Conservation (phyloP, 2,113 vertebrate genomes). For the Oncorhynchus clarkii region DNA sequence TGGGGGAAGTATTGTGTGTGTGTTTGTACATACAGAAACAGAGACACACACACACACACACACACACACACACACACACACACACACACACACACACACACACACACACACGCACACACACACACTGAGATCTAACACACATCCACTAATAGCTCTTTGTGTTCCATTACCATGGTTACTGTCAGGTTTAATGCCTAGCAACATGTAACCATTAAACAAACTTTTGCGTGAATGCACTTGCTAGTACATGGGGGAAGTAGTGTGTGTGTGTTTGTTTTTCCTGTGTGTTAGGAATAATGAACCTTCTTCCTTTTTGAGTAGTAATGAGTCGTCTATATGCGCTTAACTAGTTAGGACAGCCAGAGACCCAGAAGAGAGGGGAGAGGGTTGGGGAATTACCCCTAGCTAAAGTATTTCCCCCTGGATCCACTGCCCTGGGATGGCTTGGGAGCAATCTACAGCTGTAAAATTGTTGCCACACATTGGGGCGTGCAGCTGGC, state of each 20-base stretch:
- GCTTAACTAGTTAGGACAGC: constrained; percentile 59
- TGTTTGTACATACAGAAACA: not conserved
- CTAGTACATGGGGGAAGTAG: constrained; percentile 3
- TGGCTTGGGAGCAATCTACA: constrained; percentile 75
- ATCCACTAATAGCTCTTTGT: constrained; percentile 68
- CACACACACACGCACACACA: constrained; percentile 18
- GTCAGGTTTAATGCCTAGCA: constrained; percentile 75
- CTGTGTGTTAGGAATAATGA: not conserved
- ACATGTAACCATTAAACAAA: constrained; percentile 70
- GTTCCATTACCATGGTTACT: constrained; percentile 72
- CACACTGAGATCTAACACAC: constrained; percentile 70
- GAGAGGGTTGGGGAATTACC: constrained; percentile 27
- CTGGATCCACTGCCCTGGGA: constrained; percentile 49
- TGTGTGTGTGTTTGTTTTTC: not conserved
- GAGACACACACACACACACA: no score
- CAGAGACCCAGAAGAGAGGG: constrained; percentile 38
- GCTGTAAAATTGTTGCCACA: constrained; percentile 91
- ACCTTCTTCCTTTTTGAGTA: constrained; percentile 30
- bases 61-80: no score
- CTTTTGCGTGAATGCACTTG: constrained; percentile 24
- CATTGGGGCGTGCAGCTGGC: constrained; percentile 60
- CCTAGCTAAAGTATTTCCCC: constrained; percentile 17
- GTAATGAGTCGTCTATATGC: constrained; percentile 62
- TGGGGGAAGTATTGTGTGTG: not conserved
- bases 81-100: no score